Conservation (phyloP, 2,113 vertebrate species). For the Nyctibius bracteatus region DNA sequence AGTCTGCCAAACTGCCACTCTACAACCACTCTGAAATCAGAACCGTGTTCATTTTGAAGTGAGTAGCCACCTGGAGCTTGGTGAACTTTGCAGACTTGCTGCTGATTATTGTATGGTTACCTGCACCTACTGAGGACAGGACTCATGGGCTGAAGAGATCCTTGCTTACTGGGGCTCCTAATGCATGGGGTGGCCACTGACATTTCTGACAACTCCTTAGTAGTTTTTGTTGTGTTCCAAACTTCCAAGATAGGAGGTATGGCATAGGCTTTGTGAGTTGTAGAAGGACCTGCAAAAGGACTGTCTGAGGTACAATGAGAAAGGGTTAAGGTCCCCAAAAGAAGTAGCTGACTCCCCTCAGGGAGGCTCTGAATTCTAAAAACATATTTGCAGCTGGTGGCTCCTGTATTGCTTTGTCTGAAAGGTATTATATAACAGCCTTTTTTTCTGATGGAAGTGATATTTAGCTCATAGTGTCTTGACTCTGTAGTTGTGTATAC, state of each 20-base stretch:
- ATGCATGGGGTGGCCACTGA: neutral
- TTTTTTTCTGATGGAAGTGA: neutral
- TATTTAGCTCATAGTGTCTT: neutral
- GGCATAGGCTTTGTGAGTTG: neutral
- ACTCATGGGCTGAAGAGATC: neutral
- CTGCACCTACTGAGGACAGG: neutral
- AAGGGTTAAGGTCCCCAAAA: neutral
- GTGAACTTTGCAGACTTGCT: neutral
- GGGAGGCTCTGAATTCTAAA: neutral
- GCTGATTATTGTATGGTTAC: neutral
- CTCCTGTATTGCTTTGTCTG: neutral
- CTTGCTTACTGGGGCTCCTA: neutral
- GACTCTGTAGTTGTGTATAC: neutral
- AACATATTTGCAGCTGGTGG: neutral
- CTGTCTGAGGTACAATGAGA: neutral
- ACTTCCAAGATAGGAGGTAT: neutral
- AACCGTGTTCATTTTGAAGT: neutral
- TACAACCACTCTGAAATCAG: neutral
- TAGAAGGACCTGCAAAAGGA: neutral
- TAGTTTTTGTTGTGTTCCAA: neutral
- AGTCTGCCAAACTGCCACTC: neutral
- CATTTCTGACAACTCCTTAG: neutral
- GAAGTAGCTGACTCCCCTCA: neutral
- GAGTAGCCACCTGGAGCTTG: neutral
- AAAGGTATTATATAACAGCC: neutral